These are phyloP conservation scores for Dasypogon diadema DNA, from an alignment of 2,888 invertebrate species.

Conservation along the genomic window DNA sequence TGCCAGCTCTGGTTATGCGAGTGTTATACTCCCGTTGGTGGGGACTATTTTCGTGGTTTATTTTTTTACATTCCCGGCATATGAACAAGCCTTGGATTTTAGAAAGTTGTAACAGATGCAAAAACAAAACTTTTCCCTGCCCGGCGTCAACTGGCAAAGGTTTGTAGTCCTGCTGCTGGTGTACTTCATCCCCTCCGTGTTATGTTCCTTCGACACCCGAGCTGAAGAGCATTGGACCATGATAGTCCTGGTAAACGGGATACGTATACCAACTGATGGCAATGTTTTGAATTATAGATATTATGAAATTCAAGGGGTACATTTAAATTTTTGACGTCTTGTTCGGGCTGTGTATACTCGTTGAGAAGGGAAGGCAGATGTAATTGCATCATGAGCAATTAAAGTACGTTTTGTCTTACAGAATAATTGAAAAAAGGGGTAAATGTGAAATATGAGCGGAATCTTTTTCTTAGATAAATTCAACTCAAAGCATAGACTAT, in stretches of 20 bases:
- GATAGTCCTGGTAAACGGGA: slow-evolving; percentile 10
- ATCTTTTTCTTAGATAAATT: too few relatives aligned
- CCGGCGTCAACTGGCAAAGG: slow-evolving; percentile 19
- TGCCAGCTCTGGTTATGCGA: background rate
- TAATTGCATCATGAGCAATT: too few relatives aligned
- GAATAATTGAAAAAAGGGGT: too few relatives aligned
- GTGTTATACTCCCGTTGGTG: slow-evolving; percentile 2
- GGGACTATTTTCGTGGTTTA: slow-evolving; percentile 39
- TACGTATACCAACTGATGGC: background rate
- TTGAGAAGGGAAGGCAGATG: too few relatives aligned
- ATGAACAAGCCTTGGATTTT: slow-evolving; percentile 39
- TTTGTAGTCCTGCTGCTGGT: background rate
- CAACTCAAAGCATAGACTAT: too few relatives aligned
- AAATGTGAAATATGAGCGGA: too few relatives aligned
- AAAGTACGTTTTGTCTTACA: too few relatives aligned
- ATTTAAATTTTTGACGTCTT: slow-evolving; percentile 37
- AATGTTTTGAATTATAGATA: background rate
- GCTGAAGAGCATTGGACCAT: slow-evolving; percentile 27
- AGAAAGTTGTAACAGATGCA: slow-evolving; percentile 48
- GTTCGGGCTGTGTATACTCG: too few relatives aligned
- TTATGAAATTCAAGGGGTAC: slow-evolving; percentile 12
- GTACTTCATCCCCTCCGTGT: background rate
- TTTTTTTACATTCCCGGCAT: slow-evolving; percentile 20
- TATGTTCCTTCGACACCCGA: background rate
- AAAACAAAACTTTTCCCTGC: slow-evolving; percentile 46